phyloP scores from a whole-genome alignment of 92 coral and sea anemone species.

The Heteractis magnifica region DNA sequence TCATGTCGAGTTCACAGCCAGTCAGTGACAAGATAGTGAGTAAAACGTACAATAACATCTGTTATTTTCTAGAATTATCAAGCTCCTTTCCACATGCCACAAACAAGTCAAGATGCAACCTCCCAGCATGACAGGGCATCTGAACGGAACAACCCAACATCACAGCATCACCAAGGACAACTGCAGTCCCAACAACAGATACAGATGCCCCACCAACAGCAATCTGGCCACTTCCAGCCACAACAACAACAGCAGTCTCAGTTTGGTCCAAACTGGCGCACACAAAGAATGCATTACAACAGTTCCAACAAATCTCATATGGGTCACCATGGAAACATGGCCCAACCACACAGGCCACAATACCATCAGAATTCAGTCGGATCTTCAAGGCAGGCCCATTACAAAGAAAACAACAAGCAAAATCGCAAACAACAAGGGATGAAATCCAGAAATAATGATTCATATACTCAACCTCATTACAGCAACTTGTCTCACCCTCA shows the following conservation, averaged over 20 bases:
- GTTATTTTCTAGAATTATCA: slow-evolving; percentile 10
- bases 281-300: background rate
- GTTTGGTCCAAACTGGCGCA: background rate
- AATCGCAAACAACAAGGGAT: slow-evolving; percentile 24
- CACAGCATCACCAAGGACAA: slow-evolving; percentile 28
- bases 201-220: slow-evolving; percentile 37
- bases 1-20: too few species aligned
- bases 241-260: slow-evolving; percentile 9
- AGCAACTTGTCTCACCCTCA: slow-evolving; percentile 3
- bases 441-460: slow-evolving; percentile 15
- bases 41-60: too few species aligned
- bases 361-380: slow-evolving; percentile 21
- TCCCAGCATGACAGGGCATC: slow-evolving; percentile 21
- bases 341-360: slow-evolving; percentile 22
- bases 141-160: slow-evolving; percentile 6
- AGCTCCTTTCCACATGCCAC: slow-evolving; percentile 18
- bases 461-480: background rate
- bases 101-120: slow-evolving; percentile 22
- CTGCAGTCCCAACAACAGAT: slow-evolving; percentile 25
- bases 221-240: slow-evolving; percentile 32
- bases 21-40: too few species aligned
- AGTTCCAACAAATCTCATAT: background rate
- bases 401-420: slow-evolving; percentile 14
- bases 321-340: slow-evolving; percentile 7
- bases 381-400: slow-evolving; percentile 11